Percentiles rank a stretch among this genome's conserved stretches.
Evolutionary conservation across 2,888 invertebrate genomes (phyloP).

Genomic region (Ormia ochracea): DNA sequence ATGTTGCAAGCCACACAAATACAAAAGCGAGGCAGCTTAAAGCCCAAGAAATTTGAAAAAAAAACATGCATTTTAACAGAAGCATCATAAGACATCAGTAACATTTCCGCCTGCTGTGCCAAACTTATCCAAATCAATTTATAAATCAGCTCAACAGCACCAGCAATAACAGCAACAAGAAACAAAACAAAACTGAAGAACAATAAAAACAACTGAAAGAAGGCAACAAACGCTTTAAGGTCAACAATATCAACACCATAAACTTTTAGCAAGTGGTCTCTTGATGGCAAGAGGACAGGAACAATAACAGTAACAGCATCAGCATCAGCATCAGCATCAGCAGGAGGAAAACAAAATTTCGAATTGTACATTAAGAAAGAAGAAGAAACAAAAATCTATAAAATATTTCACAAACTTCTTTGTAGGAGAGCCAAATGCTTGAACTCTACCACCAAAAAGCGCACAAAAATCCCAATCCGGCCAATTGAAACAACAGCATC

Average conservation of each 20-base stretch:
- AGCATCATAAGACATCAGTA: constrained; percentile 63
- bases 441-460: constrained; percentile 48
- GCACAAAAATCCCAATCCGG: constrained; percentile 42
- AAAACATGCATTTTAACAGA: constrained; percentile 56
- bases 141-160: constrained; percentile 71
- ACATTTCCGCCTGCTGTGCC: constrained; percentile 72
- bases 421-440: constrained; percentile 53
- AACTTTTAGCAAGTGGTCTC: constrained; percentile 37
- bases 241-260: constrained; percentile 68
- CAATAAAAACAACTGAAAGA: background rate
- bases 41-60: background rate
- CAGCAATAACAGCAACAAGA: constrained; percentile 41
- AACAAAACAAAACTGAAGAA: constrained; percentile 13
- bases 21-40: constrained; percentile 8
- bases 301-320: background rate
- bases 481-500: constrained; percentile 56
- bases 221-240: constrained; percentile 70
- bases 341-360: constrained; percentile 53
- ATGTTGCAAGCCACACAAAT: constrained; percentile 42
- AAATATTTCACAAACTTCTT: constrained; percentile 47
- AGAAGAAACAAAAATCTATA: constrained; percentile 25
- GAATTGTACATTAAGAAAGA: constrained; percentile 4
- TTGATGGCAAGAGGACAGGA: constrained; percentile 9
- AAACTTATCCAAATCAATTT: constrained; percentile 75
- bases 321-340: constrained; percentile 64